Percentiles rank a stretch among this genome's conserved stretches.
These are phyloP conservation scores for Ooceraea biroi DNA, from an alignment of 1,140 invertebrate genomes.

Conservation along the genomic window DNA sequence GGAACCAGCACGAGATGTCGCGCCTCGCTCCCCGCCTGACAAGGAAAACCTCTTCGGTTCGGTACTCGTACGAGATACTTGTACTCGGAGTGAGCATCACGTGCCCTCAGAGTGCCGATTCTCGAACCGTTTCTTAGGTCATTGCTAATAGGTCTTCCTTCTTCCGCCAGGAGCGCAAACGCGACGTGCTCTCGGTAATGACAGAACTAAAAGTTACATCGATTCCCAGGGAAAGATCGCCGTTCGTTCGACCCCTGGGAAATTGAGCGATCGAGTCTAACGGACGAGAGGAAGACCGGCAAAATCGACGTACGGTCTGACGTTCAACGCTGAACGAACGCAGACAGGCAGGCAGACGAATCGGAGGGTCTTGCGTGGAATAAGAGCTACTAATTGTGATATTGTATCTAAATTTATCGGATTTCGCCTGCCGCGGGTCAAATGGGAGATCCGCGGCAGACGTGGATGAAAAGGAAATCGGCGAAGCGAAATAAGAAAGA, in stretches of 20 bases:
- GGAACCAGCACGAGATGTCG: constrained; percentile 1
- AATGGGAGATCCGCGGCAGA: constrained; percentile 39
- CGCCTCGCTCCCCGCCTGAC: constrained; percentile 60
- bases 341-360: constrained; percentile 53
- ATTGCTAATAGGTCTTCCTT: constrained; percentile 72
- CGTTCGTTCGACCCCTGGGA: not conserved
- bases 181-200: constrained; percentile 32
- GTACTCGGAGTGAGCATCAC: constrained; percentile 36
- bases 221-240: constrained; percentile 7
- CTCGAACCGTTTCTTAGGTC: constrained; percentile 74
- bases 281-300: constrained; percentile 53
- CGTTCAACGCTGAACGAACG: constrained; percentile 65
- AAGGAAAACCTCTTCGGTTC: constrained; percentile 61
- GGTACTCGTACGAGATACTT: constrained; percentile 28
- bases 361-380: constrained; percentile 66
- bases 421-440: constrained; percentile 75
- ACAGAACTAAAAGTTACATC: constrained; percentile 19
- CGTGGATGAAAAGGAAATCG: constrained; percentile 1
- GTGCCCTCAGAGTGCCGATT: constrained; percentile 50
- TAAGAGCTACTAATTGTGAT: constrained; percentile 82
- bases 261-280: constrained; percentile 32
- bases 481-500: constrained; percentile 37
- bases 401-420: constrained; percentile 82
- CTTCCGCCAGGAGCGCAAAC: constrained; percentile 50
- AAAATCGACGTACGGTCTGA: constrained; percentile 49